Conservation (phyloP, 1,140 invertebrate genomes). For the Caenorhabditis remanei region DNA sequence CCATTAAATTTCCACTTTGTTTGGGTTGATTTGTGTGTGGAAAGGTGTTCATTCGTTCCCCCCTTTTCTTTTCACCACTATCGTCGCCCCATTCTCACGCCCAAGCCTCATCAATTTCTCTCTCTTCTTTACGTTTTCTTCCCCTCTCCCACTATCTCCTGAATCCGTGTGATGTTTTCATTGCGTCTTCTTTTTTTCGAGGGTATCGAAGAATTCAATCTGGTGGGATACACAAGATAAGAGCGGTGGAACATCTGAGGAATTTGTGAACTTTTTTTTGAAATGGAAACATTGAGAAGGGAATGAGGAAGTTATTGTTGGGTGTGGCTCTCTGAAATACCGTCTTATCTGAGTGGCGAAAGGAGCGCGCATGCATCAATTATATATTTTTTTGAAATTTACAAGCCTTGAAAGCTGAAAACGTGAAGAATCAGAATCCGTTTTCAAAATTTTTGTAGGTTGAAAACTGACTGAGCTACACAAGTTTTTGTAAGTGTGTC, state of each 20-base stretch:
- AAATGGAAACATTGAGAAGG: background rate
- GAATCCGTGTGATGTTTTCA: background rate
- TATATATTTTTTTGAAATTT: too few relatives aligned
- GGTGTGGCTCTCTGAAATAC: too few relatives aligned
- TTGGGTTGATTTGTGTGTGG: constrained; percentile 43
- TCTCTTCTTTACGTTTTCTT: background rate
- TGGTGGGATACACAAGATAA: constrained; percentile 15
- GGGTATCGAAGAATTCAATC: constrained; percentile 46
- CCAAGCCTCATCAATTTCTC: constrained; percentile 51
- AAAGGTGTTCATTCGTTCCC: constrained; percentile 20
- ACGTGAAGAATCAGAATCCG: too few relatives aligned
- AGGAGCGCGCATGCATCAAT: too few relatives aligned
- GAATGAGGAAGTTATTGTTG: too few relatives aligned
- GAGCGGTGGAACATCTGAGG: constrained; percentile 40
- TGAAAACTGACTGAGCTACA: too few relatives aligned
- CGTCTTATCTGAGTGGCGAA: too few relatives aligned
- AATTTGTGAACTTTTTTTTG: background rate
- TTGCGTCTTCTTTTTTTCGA: background rate
- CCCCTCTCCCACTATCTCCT: background rate
- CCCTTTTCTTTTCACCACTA: background rate
- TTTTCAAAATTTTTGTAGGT: background rate
- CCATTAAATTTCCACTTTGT: constrained; percentile 44
- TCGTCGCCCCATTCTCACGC: constrained; percentile 41
- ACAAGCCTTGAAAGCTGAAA: too few relatives aligned
- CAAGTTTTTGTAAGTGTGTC: too few relatives aligned